Conservation (phyloP, 2,888 invertebrate genomes). For the Acronicta leporina region DNA sequence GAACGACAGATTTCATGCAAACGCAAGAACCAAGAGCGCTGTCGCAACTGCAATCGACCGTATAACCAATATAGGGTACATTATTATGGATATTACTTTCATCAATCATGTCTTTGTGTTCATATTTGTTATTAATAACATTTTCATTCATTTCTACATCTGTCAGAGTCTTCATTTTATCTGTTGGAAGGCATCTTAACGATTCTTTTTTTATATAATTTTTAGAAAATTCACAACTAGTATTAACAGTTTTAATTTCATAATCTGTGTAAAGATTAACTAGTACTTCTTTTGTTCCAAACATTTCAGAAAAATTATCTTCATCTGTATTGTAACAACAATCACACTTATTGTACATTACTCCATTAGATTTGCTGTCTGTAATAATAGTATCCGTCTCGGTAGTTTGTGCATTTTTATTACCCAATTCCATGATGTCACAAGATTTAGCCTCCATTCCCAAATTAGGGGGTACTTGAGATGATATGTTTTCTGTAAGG, state of each 20-base stretch:
- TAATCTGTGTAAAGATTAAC: slow-evolving; percentile 50
- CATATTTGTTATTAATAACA: neutral
- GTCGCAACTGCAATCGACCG: slow-evolving; percentile 74
- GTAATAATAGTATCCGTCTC: slow-evolving; percentile 43
- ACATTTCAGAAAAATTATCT: slow-evolving; percentile 25
- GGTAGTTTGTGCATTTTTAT: slow-evolving; percentile 51
- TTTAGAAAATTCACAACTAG: slow-evolving; percentile 1
- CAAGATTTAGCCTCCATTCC: slow-evolving; percentile 67
- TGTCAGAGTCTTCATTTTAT: slow-evolving; percentile 4
- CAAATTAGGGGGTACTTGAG: slow-evolving; percentile 61
- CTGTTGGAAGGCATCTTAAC: neutral
- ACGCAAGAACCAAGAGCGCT: slow-evolving; percentile 64
- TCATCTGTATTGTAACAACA: slow-evolving; percentile 37
- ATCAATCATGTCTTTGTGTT: neutral
- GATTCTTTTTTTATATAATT: neutral
- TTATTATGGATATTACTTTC: neutral
- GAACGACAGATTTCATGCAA: slow-evolving; percentile 70
- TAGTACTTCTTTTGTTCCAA: slow-evolving; percentile 42
- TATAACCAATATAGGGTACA: slow-evolving; percentile 71
- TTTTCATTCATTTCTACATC: slow-evolving; percentile 2
- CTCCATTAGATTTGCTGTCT: slow-evolving; percentile 41
- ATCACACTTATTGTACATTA: slow-evolving; percentile 54
- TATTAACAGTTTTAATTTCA: slow-evolving; percentile 8
- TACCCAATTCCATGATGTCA: slow-evolving; percentile 54
- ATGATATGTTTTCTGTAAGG: slow-evolving; percentile 57